Evolutionary conservation across 2,888 invertebrate genomes (phyloP).

Genomic region (Acanthoscelides obtectus): DNA sequence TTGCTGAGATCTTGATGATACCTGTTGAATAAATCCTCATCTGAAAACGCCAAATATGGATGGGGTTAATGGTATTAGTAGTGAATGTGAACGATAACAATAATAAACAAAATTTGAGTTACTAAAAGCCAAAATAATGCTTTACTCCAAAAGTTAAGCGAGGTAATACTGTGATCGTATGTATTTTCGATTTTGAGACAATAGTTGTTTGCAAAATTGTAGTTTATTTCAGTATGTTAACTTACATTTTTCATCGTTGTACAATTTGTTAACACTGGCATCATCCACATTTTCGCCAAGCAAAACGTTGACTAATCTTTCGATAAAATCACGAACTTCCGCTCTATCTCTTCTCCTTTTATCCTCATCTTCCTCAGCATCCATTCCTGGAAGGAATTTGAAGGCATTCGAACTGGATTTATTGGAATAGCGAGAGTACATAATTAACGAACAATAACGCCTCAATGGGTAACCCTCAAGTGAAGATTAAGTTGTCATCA

Average conservation of each 20-base stretch:
- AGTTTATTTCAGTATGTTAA: constrained; percentile 32
- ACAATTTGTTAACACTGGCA: constrained; percentile 65
- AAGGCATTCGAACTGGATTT: too few species aligned
- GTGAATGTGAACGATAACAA: too few species aligned
- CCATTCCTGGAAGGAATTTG: neutral
- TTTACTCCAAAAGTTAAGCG: neutral
- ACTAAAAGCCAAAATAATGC: neutral
- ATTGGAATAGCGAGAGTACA: too few species aligned
- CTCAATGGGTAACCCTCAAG: too few species aligned
- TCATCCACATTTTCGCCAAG: constrained; percentile 72
- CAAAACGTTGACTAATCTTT: constrained; percentile 67
- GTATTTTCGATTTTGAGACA: neutral
- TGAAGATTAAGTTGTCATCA: too few species aligned
- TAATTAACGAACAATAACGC: too few species aligned
- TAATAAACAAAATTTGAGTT: neutral
- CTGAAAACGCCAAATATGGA: constrained; percentile 38
- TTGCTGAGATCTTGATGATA: constrained; percentile 59
- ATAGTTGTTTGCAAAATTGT: neutral
- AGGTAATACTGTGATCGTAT: neutral
- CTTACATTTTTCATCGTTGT: constrained; percentile 74
- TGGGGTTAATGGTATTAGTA: neutral
- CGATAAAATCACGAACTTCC: constrained; percentile 74
- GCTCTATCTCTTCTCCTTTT: constrained; percentile 47
- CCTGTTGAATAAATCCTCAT: constrained; percentile 56
- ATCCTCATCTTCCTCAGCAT: constrained; percentile 6